Base-by-base conservation (phyloP, 1,140 invertebrate species). In the Oreohelix idahoensis region DNA sequence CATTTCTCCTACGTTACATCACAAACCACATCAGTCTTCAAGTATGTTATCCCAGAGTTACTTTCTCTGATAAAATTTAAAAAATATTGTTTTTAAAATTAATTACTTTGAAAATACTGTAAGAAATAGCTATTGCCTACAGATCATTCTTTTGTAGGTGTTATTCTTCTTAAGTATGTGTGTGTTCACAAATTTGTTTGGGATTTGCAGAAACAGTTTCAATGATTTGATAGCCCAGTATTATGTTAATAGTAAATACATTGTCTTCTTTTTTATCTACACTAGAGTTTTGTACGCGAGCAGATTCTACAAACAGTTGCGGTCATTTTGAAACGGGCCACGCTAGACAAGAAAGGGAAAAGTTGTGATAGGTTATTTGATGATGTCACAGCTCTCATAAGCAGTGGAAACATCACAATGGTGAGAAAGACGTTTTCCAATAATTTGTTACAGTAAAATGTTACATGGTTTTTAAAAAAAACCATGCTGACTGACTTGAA, bases 271-370 rank as follows among this genome's bases (percentile, higher is more conserved):
- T 29, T 42, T 36, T 42, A 0, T 42, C 17, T 42, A 39, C 17
- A 17, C 20, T 88, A 90, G 87, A 89, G 87, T 83, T 94, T 89
- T 89, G 93, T 93, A 5, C 81, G 93, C 79, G 93, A 94, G 83
- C 92, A 93, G 86, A 89, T 93, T 39, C 82, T 93, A n/a, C 91
- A 94, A 89, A 94, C 95, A 78, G 95, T 97, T 87, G 96, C 96
- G 36, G 96, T 97, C 81, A 97, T 97, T 92, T 94, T 97, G 17
- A 97, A 97, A 93, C 93, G 96, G 89, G 95, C 94, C 20, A 96
- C 95, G 87, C 94, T 96, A 35, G 95, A 96, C 85, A 95, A 96
- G 89, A 93, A 94, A 84, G 95, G 95, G 36, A 93, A 93, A 87
- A 95, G 96, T 87, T 94, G 96, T 85, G 94, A 94, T 85, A 93